Evolutionary conservation across 1,140 invertebrate species (phyloP), one percentile per base, ranked within the genome.

Genomic region (Caenorhabditis briggsae): DNA sequence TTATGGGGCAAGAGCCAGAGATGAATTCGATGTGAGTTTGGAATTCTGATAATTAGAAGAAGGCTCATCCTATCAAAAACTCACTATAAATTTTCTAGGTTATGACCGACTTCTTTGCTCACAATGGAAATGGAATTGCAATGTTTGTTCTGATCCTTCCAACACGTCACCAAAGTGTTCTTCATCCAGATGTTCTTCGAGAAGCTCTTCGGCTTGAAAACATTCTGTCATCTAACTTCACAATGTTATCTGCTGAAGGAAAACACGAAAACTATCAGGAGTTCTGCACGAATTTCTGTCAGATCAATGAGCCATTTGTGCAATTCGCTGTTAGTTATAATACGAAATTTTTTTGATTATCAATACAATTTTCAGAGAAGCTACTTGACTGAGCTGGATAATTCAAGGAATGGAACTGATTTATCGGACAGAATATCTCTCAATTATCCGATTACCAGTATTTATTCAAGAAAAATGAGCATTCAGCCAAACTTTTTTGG

Each of bases 251-350:
- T 59, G 53, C 43, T 8, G 65, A 50, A 11, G 64, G 65, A 23
- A 83, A 87, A 65, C 82, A 65, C n/a, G 70, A 88, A 78, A 85
- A 89, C 23, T 91, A 92, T 82, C 64, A 83, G 33, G 83, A 92
- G 70, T 91, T 91, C 82, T 91, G 91, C 58, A 70, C 59, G 3
- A 89, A 84, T 65, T 92, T 92, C 86, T 92, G 91, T 64, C 83
- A 86, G 55, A 89, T 92, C 50, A 92, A 92, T 74, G 91, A 92
- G 25, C 91, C 91, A 12, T 88, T 92, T 56, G 87, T 89, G 50
- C 89, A 74, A n/a, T 86, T 83, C 25, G 82, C 58, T 18, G 87
- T 86, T n/a, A 56, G 84, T 82, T 55, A 48, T 58, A 56, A 23
- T 43, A 18, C 11, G 23, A 6, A 7, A 55, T 18, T 55, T 70